Percentiles rank a stretch among this genome's conserved stretches.
Conservation (phyloP, 2,888 invertebrate genomes). For the Temnothorax rugatulus region DNA sequence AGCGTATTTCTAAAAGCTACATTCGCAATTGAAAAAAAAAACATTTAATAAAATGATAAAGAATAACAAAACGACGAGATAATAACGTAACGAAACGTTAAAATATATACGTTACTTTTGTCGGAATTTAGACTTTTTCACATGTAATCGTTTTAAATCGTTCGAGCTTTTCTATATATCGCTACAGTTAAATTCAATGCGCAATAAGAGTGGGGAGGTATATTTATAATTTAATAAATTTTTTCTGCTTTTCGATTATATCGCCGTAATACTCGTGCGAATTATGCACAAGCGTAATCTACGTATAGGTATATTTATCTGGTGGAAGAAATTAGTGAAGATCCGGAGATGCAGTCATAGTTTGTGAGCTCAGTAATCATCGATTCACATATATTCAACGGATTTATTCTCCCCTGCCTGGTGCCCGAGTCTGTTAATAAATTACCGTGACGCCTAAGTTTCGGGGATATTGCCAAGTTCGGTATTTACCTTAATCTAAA, state of each 20-base stretch:
- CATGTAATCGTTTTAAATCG: neutral
- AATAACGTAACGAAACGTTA: neutral
- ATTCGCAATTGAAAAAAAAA: neutral
- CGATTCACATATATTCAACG: slow-evolving; percentile 68
- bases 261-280: neutral
- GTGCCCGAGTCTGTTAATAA: slow-evolving; percentile 62
- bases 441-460: slow-evolving; percentile 63
- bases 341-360: slow-evolving; percentile 29
- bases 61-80: neutral
- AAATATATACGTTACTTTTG: neutral
- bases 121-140: neutral
- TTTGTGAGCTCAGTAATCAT: slow-evolving; percentile 55
- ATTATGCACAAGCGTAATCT: neutral
- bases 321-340: slow-evolving; percentile 29
- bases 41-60: neutral
- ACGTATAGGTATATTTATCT: neutral
- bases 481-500: slow-evolving; percentile 64
- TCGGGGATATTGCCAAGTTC: slow-evolving; percentile 59
- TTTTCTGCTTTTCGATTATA: neutral
- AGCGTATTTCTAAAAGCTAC: neutral
- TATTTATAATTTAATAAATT: neutral
- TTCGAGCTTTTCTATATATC: neutral
- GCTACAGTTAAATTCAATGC: neutral
- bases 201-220: neutral
- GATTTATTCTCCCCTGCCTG: slow-evolving; percentile 24